A percentile compares a stretch with the other conserved stretches of the same genome.
These are phyloP conservation scores for Dasysyrphus tricinctus DNA, from an alignment of 2,888 invertebrate genomes.

Conservation along the genomic window DNA sequence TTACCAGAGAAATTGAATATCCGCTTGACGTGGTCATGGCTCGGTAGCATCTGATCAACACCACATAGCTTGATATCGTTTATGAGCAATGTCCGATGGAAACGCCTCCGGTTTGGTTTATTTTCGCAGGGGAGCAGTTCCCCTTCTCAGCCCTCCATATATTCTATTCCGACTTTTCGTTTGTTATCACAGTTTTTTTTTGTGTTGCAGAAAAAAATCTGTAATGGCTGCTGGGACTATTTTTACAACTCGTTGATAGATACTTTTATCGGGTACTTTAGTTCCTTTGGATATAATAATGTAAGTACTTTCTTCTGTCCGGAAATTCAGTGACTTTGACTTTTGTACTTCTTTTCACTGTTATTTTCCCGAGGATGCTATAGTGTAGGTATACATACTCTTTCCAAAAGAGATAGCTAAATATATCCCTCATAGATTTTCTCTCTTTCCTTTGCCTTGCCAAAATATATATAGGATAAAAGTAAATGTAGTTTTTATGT, in stretches of 20 bases:
- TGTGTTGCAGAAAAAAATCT: slow-evolving; percentile 14
- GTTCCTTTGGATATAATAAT: slow-evolving; percentile 53
- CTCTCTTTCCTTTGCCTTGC: background rate
- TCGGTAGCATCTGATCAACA: slow-evolving; percentile 58
- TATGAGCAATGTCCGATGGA: slow-evolving; percentile 73
- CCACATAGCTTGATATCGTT: slow-evolving; percentile 60
- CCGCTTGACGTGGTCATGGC: slow-evolving; percentile 49
- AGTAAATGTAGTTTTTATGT: slow-evolving; percentile 39
- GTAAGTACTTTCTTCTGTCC: slow-evolving; percentile 50
- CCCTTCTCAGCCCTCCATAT: background rate
- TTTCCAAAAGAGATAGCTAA: slow-evolving; percentile 36
- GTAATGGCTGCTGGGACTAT: slow-evolving; percentile 4
- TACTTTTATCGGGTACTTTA: slow-evolving; percentile 57
- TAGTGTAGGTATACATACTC: slow-evolving; percentile 3
- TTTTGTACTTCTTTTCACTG: slow-evolving; percentile 33
- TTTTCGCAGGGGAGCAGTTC: slow-evolving; percentile 42
- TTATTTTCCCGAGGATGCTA: slow-evolving; percentile 15
- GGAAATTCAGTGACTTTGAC: slow-evolving; percentile 61
- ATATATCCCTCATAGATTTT: background rate
- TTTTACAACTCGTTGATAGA: slow-evolving; percentile 54
- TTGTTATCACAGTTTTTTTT: slow-evolving; percentile 14
- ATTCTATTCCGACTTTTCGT: background rate
- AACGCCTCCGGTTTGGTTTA: slow-evolving; percentile 68
- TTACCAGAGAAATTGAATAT: slow-evolving; percentile 70
- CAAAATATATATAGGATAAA: slow-evolving; percentile 9